Base-by-base conservation (phyloP, 2,888 invertebrate species). In the Dexiosoma caninum region DNA sequence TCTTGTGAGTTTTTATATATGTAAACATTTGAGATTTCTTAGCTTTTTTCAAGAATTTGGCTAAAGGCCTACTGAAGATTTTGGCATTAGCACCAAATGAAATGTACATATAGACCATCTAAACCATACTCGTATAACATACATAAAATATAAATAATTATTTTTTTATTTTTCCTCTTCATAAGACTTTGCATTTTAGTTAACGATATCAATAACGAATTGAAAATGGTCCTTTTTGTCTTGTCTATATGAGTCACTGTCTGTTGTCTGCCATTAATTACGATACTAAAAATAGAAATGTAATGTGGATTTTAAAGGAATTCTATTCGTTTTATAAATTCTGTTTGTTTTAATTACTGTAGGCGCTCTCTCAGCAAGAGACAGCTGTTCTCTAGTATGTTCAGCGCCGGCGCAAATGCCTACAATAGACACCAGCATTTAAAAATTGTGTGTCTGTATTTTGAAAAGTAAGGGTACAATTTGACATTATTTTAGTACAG, bases 401-500 rank as follows among this genome's bases (percentile, higher is more conserved):
- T 23, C 9, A 7, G 55, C 77, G 77, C 64, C 55, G 57, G 12
- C 64, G 72, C 72, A 67, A 46, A 67, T 72, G 78, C 51, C 53
- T 16, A 49, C 16, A 32, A 44, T 21, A 30, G 40, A 16, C 30
- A 32, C 21, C 7, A n/a, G 57, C 19, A 6, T 46, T 10, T 19
- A 19, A 23, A 14, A 10, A 30, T 9, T 7, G 12, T n/a, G n/a
- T n/a, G n/a, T n/a, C n/a, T n/a, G n/a, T n/a, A n/a, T n/a, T n/a
- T n/a, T n/a, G n/a, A n/a, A n/a, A n/a, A n/a, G n/a, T n/a, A n/a
- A n/a, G n/a, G n/a, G n/a, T n/a, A n/a, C n/a, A n/a, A n/a, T n/a
- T n/a, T n/a, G n/a, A n/a, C n/a, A n/a, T n/a, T n/a, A n/a, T n/a
- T n/a, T n/a, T n/a, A n/a, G n/a, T n/a, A n/a, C n/a, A n/a, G n/a